phyloP scores from a whole-genome alignment of 2,113 vertebrate species.

The Oophaga pumilio region DNA sequence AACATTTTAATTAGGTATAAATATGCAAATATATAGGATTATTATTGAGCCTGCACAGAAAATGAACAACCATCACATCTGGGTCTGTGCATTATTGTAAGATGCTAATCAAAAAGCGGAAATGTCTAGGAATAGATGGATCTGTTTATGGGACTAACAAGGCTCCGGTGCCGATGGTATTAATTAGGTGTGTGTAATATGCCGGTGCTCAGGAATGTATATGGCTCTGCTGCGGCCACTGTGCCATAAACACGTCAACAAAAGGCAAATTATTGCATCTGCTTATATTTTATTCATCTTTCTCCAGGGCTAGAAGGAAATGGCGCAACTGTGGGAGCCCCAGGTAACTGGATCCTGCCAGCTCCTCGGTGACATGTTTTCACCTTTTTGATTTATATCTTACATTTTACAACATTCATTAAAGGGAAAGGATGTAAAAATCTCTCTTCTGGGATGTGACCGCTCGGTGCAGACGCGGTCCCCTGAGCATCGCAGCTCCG shows the following conservation, averaged over 20 bases:
- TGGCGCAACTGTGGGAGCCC: conserved; percentile 23
- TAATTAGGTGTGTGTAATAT: conserved; percentile 37
- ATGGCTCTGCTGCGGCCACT: conserved; percentile 1
- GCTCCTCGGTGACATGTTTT: not conserved
- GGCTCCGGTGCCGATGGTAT: conserved; percentile 34
- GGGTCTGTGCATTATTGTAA: not conserved
- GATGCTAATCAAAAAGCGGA: not conserved
- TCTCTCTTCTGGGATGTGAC: conserved; percentile 32
- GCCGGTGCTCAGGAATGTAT: not conserved
- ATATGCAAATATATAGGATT: not conserved
- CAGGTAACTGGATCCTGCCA: conserved; percentile 21
- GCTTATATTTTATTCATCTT: conserved; percentile 43
- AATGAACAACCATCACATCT: not conserved
- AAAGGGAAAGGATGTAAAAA: conserved; percentile 19
- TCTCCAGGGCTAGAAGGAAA: conserved; percentile 24
- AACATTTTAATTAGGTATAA: not conserved
- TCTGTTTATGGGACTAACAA: conserved; percentile 23
- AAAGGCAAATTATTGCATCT: conserved; percentile 39
- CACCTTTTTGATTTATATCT: conserved; percentile 34
- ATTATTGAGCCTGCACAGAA: not conserved
- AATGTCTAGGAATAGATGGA: not conserved
- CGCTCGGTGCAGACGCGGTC: not conserved
- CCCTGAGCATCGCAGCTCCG: not conserved
- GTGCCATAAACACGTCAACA: conserved; percentile 38
- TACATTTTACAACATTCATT: conserved; percentile 40